Base-by-base conservation (phyloP, 2,888 invertebrate genomes). In the Hemithea aestivaria region DNA sequence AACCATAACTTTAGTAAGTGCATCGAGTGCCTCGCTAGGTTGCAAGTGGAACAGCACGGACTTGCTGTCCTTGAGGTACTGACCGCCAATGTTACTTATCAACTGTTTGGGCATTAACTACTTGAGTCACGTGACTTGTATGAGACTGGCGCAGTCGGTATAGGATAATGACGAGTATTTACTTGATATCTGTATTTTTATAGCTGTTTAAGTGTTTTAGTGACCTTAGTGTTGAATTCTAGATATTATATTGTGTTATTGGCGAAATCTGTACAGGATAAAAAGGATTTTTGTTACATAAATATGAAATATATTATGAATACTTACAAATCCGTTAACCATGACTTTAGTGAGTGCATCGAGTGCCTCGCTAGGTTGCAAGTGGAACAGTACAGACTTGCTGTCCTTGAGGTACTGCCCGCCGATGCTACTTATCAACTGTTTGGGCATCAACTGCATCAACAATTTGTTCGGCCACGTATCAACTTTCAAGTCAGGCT, bases 361-460 rank as follows among this genome's bases (percentile, higher is more conserved):
- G 1, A 97, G 80, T 0, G 96, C 95, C 46, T 97, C 97, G 58
- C 96, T 94, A 1, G 92, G 92, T 56, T 94, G 92, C 1, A 95
- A 91, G 66, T 96, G 94, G 77, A 98, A 97, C 23, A 95, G 88
- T 20, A 98, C 97, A 16, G 96, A 96, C 77, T 96, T 96, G 11
- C 97, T 95, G 78, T 97, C 96, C 68, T 95, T 95, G 11, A 97
- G 88, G 76, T 94, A 95, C 51, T 93, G 91, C 0, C 96, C 95
- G 0, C 96, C 96, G 55, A 97, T 95, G 74, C 92, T 96, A 49
- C 96, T 95, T 56, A 98, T 94, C 46, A 98, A 84, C 62, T 94
- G 93, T 64, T 96, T 97, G 0, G 97, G 98, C 93, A 98, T 96
- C 49, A 98, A 75, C 76, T 97, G 97, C 96, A 98, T 97, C 30